Evolutionary conservation across 2,797 vertebrate species (phyloP).

Genomic region (Acanthurus lineatus): DNA sequence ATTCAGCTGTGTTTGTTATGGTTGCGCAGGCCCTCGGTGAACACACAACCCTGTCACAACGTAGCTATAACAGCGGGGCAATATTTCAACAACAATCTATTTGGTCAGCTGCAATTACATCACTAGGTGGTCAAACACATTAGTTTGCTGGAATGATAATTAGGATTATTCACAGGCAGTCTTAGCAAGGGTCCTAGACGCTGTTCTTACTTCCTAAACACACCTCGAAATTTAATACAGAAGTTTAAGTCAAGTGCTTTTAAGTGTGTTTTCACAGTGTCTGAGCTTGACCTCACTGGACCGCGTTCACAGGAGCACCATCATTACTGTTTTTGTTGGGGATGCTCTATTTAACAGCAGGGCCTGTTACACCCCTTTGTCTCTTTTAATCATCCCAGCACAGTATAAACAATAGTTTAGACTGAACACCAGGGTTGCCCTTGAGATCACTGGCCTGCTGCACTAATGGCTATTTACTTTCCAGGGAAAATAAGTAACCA

Average conservation of each 20-base stretch:
- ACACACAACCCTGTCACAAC: constrained; percentile 77
- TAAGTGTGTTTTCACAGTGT: constrained; percentile 70
- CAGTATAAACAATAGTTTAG: constrained; percentile 73
- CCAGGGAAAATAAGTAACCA: constrained; percentile 74
- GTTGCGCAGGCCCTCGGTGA: constrained; percentile 73
- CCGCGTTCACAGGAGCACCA: constrained; percentile 57
- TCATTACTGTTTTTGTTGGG: constrained; percentile 62
- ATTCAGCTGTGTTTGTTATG: constrained; percentile 86
- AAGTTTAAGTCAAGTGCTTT: constrained; percentile 69
- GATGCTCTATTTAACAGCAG: constrained; percentile 57
- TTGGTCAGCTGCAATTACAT: constrained; percentile 85
- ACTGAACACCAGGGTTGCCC: constrained; percentile 59
- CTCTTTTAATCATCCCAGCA: constrained; percentile 72
- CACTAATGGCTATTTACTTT: constrained; percentile 81
- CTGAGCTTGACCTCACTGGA: constrained; percentile 67
- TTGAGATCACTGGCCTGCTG: constrained; percentile 76
- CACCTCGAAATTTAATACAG: constrained; percentile 58
- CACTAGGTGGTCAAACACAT: constrained; percentile 78
- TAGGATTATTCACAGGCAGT: constrained; percentile 72
- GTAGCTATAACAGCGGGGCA: constrained; percentile 76
- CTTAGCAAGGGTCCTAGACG: constrained; percentile 54
- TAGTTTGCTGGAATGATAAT: constrained; percentile 76
- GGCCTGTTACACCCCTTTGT: constrained; percentile 41
- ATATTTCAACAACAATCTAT: constrained; percentile 84
- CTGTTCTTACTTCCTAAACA: constrained; percentile 52